Base-by-base conservation (phyloP, 2,888 invertebrate genomes). In the Blomia tropicalis region DNA sequence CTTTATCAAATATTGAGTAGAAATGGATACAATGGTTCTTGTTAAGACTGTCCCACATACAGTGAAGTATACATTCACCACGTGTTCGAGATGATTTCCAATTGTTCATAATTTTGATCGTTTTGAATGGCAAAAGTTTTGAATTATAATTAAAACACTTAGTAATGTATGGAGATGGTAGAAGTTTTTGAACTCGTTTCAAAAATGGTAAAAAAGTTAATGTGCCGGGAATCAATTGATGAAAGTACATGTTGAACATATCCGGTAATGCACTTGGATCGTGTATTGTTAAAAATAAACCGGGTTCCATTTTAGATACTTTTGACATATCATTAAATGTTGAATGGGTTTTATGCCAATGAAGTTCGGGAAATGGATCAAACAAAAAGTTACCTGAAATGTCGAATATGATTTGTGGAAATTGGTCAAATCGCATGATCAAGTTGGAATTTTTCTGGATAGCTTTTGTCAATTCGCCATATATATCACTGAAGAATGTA, bases 31-130 rank as follows among this genome's bases (percentile, higher is more conserved):
- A 56, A 29, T 4, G 56, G 17, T 36, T 29, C 25, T 29, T 7
- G 11, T 56, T 56, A 31, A 56, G 3, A 14, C 2, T 56, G 5
- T 22, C n/a, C 56, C 56, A 56, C 56, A 32, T 19, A 31, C 56
- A 56, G 23, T 56, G 23, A n/a, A 56, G 32, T 29, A 56, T 29
- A 36, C 56, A 56, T 36, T 56, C 56, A 32, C 56, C 56, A 32
- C 56, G 31, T n/a, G 56, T 19, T 14, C 56, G 56, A 56, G 17
- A 36, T 36, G 17, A 17, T 36, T 17, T 36, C 17, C 7, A 11
- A 17, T 36, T 36, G 7, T 7, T 36, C 17, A 11, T 17, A 36
- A 17, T 7, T 36, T 17, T 7, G 17, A 36, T 36, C 7, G 36
- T 36, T 36, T 7, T 11, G 17, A 11, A 36, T 7, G 7, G 7